Conservation (phyloP, 2,888 invertebrate genomes). For the Cyrtodaria siliqua region DNA sequence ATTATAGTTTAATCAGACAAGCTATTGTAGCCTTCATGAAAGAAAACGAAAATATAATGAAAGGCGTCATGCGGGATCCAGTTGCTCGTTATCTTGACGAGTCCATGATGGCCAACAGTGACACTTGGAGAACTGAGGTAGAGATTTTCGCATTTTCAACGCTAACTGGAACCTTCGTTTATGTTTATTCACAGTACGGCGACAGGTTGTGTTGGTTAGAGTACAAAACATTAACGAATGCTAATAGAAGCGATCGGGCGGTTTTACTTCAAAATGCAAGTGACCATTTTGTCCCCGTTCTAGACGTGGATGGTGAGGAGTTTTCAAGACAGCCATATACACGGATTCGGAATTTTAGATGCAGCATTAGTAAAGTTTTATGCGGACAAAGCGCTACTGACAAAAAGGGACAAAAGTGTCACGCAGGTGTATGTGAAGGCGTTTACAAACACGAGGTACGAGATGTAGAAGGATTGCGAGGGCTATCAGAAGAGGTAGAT, state of each 20-base stretch:
- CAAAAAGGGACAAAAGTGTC: constrained; percentile 19
- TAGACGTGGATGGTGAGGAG: constrained; percentile 22
- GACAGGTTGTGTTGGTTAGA: constrained; percentile 7
- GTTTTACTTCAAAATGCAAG: constrained; percentile 9
- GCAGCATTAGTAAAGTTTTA: constrained; percentile 13
- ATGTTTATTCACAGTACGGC: constrained; percentile 22
- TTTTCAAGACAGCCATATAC: constrained; percentile 19
- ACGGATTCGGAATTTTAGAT: constrained; percentile 25
- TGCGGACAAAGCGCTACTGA: constrained; percentile 14
- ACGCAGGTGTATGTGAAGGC: constrained; percentile 15
- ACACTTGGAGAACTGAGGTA: constrained; percentile 25
- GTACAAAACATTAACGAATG: constrained; percentile 7
- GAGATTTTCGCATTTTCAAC: constrained; percentile 27
- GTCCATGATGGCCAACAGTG: constrained; percentile 10
- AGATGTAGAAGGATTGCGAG: constrained; percentile 20
- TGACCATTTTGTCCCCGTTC: constrained; percentile 27
- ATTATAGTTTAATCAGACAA: constrained; percentile 17
- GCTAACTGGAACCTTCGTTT: constrained; percentile 17
- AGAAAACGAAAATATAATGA: constrained; percentile 23
- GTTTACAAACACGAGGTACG: constrained; percentile 21
- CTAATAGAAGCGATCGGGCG: not conserved
- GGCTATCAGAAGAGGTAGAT: constrained; percentile 14
- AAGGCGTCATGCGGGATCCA: constrained; percentile 12
- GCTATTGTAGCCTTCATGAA: constrained; percentile 19
- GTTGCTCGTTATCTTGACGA: constrained; percentile 17